Evolutionary conservation across 37 sponge, comb jelly and placozoan genomes (phyloP).

Genomic region (Chondrosia reniformis): DNA sequence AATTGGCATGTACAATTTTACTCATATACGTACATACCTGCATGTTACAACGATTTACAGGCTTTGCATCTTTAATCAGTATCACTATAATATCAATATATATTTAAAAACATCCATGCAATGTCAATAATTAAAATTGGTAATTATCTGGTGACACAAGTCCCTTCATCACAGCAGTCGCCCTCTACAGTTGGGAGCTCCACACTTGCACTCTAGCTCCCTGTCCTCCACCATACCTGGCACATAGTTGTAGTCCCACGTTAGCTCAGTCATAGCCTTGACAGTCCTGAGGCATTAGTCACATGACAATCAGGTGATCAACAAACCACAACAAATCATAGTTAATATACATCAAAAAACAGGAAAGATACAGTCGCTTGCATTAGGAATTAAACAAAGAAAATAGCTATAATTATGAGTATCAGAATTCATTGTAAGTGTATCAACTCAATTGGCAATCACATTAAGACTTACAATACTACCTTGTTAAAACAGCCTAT

Average conservation of each 20-base stretch:
- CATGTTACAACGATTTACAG: no score
- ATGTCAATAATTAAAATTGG: no score
- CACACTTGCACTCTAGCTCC: constrained; percentile 70
- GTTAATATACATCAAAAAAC: neutral
- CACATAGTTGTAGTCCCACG: constrained; percentile 91
- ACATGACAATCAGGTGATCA: neutral
- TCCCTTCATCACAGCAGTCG: constrained; percentile 70
- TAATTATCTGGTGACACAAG: no score
- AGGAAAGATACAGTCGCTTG: neutral
- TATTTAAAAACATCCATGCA: no score
- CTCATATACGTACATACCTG: no score
- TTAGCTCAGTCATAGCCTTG: constrained; percentile 76
- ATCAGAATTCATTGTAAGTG: no score
- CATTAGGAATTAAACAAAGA: neutral
- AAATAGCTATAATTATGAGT: neutral
- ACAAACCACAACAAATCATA: neutral
- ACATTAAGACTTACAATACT: no score
- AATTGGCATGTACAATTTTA: no score
- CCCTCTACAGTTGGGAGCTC: constrained; percentile 64
- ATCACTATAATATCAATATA: no score
- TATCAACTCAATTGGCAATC: no score
- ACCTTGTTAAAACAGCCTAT: no score
- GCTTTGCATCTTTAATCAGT: no score
- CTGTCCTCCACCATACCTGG: constrained; percentile 82
- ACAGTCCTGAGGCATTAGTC: constrained; percentile 30